Evolutionary conservation across 2,888 invertebrate species (phyloP).

Genomic region (Macrosoma leucophasiata): DNA sequence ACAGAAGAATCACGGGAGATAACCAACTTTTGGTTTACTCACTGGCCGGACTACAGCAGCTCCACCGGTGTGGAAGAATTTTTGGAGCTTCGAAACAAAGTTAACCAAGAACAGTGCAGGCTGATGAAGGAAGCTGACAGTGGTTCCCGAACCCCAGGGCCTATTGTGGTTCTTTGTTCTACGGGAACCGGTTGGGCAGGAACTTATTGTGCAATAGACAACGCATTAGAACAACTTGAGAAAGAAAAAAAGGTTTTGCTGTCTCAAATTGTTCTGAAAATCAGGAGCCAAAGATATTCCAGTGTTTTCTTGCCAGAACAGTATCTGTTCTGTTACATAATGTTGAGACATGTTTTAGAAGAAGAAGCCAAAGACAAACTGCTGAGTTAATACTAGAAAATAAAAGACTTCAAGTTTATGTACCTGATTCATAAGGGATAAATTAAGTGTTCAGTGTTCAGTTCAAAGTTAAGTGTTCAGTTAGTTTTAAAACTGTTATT

Average conservation of each 20-base stretch:
- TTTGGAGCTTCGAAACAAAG: conserved; percentile 3
- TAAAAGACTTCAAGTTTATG: conserved; percentile 1
- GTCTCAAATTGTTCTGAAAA: conserved; percentile 7
- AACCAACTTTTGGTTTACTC: conserved; percentile 6
- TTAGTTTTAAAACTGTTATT: too few species aligned
- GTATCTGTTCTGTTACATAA: conserved; percentile 5
- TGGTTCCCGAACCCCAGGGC: conserved; percentile 4
- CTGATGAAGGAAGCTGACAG: conserved; percentile 4
- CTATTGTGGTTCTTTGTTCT: conserved; percentile 7
- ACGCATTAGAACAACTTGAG: conserved; percentile 6
- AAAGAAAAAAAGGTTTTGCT: conserved; percentile 5
- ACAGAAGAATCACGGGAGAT: conserved; percentile 3
- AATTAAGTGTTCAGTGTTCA: too few species aligned
- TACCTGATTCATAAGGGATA: too few species aligned
- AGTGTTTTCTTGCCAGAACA: conserved; percentile 6
- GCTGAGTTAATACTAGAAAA: conserved; percentile 4
- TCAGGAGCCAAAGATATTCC: conserved; percentile 7
- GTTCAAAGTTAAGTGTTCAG: too few species aligned
- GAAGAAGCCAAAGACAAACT: conserved; percentile 1
- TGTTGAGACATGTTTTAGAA: conserved; percentile 4
- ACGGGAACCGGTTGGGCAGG: conserved; percentile 5
- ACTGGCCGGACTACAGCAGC: conserved; percentile 6
- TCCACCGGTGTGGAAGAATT: conserved; percentile 7
- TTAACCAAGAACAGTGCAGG: conserved; percentile 4
- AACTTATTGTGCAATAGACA: conserved; percentile 6